Percentiles rank a stretch among this genome's conserved stretches.
These are phyloP conservation scores for Spicauda simplicius DNA, from an alignment of 2,888 invertebrate species.

Conservation along the genomic window DNA sequence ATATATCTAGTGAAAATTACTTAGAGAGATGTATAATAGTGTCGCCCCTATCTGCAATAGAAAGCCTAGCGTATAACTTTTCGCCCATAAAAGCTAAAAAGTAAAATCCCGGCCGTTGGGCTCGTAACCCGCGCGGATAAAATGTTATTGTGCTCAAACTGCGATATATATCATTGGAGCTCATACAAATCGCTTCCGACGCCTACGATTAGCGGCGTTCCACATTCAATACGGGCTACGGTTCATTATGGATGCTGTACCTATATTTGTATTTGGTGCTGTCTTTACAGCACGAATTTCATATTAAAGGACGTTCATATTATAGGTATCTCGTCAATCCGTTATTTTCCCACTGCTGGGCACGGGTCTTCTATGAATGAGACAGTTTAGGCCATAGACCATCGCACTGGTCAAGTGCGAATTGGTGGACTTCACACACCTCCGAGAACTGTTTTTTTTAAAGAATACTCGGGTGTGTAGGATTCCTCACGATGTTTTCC, in stretches of 20 bases:
- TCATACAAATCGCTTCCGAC: constrained; percentile 1
- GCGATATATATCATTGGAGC: constrained; percentile 3
- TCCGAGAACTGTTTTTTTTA: too few relatives aligned
- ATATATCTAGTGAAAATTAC: not conserved
- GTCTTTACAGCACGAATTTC: too few relatives aligned
- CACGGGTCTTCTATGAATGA: too few relatives aligned
- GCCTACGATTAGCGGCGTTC: constrained; percentile 3
- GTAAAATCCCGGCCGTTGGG: not conserved
- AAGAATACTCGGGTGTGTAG: too few relatives aligned
- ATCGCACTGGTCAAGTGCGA: too few relatives aligned
- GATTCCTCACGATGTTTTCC: too few relatives aligned
- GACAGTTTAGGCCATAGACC: too few relatives aligned
- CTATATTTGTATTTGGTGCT: too few relatives aligned
- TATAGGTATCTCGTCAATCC: too few relatives aligned
- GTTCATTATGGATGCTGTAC: not conserved
- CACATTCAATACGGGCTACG: not conserved
- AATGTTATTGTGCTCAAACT: constrained; percentile 3
- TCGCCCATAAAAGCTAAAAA: not conserved
- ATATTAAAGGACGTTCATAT: too few relatives aligned
- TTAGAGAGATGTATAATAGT: not conserved
- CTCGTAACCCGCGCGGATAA: not conserved
- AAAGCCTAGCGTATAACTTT: not conserved
- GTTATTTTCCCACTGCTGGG: too few relatives aligned
- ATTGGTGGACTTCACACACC: too few relatives aligned
- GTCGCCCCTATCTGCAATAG: not conserved